These are phyloP conservation scores for Cebidichthys violaceus DNA, from an alignment of 2,113 vertebrate genomes.

Conservation along the genomic window DNA sequence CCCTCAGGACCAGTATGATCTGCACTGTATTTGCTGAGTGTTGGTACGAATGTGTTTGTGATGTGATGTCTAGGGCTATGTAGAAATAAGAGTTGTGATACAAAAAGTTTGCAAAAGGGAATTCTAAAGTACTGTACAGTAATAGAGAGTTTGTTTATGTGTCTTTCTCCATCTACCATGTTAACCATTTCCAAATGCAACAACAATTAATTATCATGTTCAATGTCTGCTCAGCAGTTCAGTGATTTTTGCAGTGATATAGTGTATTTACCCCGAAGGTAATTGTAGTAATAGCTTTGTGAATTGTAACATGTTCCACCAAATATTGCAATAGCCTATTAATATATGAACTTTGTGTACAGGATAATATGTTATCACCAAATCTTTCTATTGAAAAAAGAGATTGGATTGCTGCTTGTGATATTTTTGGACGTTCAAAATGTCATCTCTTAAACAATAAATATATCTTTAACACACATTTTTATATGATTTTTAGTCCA, in stretches of 20 bases:
- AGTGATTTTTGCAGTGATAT: conserved; percentile 14
- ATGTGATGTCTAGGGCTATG: conserved; percentile 29
- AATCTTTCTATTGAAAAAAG: conserved; percentile 1
- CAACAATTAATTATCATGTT: conserved; percentile 16
- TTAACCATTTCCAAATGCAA: conserved; percentile 27
- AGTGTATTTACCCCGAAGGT: conserved; percentile 12
- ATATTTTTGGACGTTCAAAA: conserved; percentile 41
- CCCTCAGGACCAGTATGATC: conserved; percentile 76
- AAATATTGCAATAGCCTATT: conserved; percentile 47
- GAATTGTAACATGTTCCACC: conserved; percentile 35
- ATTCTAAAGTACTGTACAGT: conserved; percentile 41
- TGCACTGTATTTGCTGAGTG: conserved; percentile 58
- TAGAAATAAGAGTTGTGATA: conserved; percentile 30
- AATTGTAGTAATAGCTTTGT: conserved; percentile 34
- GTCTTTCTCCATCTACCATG: neutral
- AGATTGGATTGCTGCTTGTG: conserved; percentile 13
- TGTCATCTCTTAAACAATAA: conserved; percentile 48
- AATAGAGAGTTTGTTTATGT: conserved; percentile 9
- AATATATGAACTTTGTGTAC: conserved; percentile 31
- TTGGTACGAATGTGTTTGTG: conserved; percentile 29
- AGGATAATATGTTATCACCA: conserved; percentile 23
- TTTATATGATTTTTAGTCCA: neutral
- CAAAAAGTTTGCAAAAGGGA: conserved; percentile 31
- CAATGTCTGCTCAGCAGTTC: conserved; percentile 37
- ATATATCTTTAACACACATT: conserved; percentile 25